Evolutionary conservation across 2,797 vertebrate genomes (phyloP).

Genomic region (Oryzias dopingdopingensis): DNA sequence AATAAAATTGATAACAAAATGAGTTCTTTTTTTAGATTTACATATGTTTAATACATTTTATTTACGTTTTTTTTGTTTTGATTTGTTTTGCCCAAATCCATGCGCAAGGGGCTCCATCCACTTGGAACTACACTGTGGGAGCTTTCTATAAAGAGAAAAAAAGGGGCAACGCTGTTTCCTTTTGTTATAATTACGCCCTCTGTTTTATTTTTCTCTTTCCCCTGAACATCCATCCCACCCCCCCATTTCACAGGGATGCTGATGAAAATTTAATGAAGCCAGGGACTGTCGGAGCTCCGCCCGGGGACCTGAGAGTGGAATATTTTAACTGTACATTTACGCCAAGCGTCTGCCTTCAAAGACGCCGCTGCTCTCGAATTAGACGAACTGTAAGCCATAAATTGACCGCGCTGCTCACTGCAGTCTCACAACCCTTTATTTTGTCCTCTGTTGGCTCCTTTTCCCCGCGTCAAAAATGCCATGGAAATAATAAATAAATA

Average conservation of each 20-base stretch:
- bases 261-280: conserved; percentile 99
- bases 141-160: conserved; percentile 64
- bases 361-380: conserved; percentile 92
- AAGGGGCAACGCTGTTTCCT: conserved; percentile 74
- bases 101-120: conserved; percentile 27
- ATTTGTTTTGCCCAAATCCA: not conserved
- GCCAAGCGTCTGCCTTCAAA: conserved; percentile 97
- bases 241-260: conserved; percentile 91
- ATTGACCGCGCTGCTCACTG: conserved; percentile 75
- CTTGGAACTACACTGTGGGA: conserved; percentile 47
- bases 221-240: conserved; percentile 75
- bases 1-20: conserved; percentile 26
- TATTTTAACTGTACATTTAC: conserved; percentile 99
- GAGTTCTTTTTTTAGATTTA: no score
- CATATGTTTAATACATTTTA: no score
- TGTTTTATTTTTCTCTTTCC: conserved; percentile 83
- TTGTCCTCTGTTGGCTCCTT: conserved; percentile 51
- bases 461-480: conserved; percentile 27
- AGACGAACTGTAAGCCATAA: conserved; percentile 86
- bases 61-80: no score
- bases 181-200: conserved; percentile 84
- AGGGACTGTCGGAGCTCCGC: conserved; percentile 92
- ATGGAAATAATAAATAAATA: conserved; percentile 24
- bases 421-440: conserved; percentile 62
- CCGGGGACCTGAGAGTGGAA: conserved; percentile 93